Evolutionary conservation across 2,797 vertebrate species (phyloP).

Genomic region (Etheostoma nigrum): DNA sequence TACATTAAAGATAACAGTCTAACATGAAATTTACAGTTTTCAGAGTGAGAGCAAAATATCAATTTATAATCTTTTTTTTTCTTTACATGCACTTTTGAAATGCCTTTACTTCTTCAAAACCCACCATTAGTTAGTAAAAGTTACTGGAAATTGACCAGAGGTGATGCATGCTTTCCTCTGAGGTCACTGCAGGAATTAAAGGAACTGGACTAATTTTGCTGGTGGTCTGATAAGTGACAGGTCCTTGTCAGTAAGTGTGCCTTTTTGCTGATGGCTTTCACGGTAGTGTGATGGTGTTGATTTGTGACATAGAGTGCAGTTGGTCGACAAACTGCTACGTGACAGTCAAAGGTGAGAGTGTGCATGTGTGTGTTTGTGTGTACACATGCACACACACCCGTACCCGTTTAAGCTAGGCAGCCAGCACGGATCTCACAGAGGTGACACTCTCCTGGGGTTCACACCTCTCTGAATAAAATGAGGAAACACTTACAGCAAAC

Average conservation of each 20-base stretch:
- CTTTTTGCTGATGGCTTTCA: conserved; percentile 63
- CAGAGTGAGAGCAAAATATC: neutral
- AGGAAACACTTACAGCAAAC: conserved; percentile 74
- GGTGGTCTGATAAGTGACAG: conserved; percentile 60
- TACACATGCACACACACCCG: conserved; percentile 28
- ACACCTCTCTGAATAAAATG: conserved; percentile 77
- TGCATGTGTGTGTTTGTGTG: conserved; percentile 4
- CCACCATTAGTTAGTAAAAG: neutral
- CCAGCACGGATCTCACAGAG: conserved; percentile 66
- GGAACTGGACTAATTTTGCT: conserved; percentile 28
- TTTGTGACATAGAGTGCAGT: conserved; percentile 59
- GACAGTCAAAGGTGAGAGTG: conserved; percentile 69
- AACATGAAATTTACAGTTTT: conserved; percentile 17
- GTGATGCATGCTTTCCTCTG: conserved; percentile 39
- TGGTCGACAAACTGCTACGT: conserved; percentile 72
- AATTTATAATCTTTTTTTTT: conserved; percentile 17
- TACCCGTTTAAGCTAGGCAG: conserved; percentile 47
- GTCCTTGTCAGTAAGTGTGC: conserved; percentile 58
- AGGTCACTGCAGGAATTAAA: conserved; percentile 44
- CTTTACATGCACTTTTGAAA: neutral
- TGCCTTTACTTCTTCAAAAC: conserved; percentile 1
- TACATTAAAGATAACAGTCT: neutral
- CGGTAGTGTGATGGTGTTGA: conserved; percentile 61
- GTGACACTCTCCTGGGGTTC: conserved; percentile 65
- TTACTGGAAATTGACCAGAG: conserved; percentile 17